Conservation (phyloP, 2,113 vertebrate genomes). For the Rhombomys opimus region DNA sequence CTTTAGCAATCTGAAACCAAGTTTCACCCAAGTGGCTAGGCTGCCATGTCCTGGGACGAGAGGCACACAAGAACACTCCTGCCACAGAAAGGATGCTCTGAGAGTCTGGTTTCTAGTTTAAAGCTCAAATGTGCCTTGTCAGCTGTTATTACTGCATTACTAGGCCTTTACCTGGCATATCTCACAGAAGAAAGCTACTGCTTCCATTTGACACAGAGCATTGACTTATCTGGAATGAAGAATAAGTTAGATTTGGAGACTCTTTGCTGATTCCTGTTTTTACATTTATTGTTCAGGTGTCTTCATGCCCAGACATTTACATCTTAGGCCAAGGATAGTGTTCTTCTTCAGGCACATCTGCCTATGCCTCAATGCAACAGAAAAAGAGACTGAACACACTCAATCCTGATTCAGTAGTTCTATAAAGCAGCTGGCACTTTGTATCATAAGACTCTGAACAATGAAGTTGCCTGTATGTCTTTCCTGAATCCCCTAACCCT, state of each 20-base stretch:
- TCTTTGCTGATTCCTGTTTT: neutral
- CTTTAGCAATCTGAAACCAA: neutral
- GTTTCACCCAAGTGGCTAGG: neutral
- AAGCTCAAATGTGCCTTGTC: neutral
- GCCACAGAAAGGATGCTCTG: neutral
- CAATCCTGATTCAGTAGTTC: neutral
- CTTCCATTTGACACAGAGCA: neutral
- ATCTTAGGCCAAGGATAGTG: neutral
- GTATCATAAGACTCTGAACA: neutral
- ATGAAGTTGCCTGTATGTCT: neutral
- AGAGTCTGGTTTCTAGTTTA: neutral
- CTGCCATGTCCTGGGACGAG: no score
- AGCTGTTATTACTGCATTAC: neutral
- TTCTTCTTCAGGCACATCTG: neutral
- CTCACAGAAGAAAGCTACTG: neutral
- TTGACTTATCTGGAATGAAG: neutral
- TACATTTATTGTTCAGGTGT: accelerated
- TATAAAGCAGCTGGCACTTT: accelerated
- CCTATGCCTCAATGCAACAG: neutral
- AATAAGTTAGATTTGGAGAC: neutral
- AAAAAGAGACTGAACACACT: neutral
- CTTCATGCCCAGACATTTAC: neutral
- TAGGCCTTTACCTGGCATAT: neutral
- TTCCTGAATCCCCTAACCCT: accelerated
- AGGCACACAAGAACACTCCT: neutral